Percentiles rank a stretch among this genome's conserved stretches.
These are phyloP conservation scores for Neofelis nebulosa DNA, from an alignment of 2,113 vertebrate genomes.

Conservation along the genomic window DNA sequence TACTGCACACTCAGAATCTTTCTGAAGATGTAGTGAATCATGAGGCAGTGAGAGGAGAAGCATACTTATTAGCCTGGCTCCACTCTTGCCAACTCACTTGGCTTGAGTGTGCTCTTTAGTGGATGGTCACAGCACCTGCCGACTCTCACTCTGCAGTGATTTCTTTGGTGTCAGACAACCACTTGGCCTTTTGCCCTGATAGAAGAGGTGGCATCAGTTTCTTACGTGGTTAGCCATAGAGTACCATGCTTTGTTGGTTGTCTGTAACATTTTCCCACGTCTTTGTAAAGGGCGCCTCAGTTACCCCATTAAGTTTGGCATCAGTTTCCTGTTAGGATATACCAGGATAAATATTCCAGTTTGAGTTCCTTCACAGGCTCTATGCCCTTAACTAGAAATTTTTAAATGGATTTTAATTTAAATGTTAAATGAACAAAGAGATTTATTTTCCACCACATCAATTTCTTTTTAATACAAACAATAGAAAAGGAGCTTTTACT, in stretches of 20 bases:
- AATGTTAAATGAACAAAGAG: slow-evolving; percentile 21
- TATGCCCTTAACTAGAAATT: not conserved
- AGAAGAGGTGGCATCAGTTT: not conserved
- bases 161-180: not conserved
- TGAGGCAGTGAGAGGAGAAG: not conserved
- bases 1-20: not conserved
- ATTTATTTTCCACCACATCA: not conserved
- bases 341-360: not conserved
- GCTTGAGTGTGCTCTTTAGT: not conserved
- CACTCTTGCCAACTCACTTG: too few relatives aligned
- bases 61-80: fast-evolving
- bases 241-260: not conserved
- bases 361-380: not conserved
- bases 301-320: not conserved
- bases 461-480: not conserved
- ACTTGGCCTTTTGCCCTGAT: not conserved
- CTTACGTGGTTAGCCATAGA: not conserved
- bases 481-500: slow-evolving; percentile 26
- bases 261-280: not conserved
- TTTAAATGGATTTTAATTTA: slow-evolving; percentile 3
- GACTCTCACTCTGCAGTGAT: not conserved
- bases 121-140: not conserved
- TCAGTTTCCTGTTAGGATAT: not conserved
- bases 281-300: not conserved
- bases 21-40: not conserved